Evolutionary conservation across 2,797 vertebrate species (phyloP).

Genomic region (Oceanodroma leucorhoa): DNA sequence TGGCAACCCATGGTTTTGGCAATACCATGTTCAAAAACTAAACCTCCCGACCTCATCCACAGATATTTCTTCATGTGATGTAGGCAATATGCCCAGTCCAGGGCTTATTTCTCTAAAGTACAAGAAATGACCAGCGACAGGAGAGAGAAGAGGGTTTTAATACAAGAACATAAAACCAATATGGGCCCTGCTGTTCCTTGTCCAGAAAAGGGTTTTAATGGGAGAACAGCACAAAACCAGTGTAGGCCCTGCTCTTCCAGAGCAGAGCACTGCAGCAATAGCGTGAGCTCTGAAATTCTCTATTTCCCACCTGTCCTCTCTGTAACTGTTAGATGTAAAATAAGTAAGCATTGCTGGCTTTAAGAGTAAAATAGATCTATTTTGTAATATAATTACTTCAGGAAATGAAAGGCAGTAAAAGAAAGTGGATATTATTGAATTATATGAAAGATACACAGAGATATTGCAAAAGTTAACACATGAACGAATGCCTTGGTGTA

Average conservation of each 20-base stretch:
- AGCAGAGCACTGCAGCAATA: background rate
- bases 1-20: background rate
- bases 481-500: background rate
- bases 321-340: background rate
- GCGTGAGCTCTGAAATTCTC: background rate
- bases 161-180: background rate
- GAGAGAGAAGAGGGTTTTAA: background rate
- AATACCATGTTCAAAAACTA: background rate
- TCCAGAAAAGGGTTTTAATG: background rate
- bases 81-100: background rate
- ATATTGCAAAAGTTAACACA: background rate
- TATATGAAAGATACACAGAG: background rate
- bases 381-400: constrained; percentile 18
- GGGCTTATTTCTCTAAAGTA: background rate
- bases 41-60: background rate
- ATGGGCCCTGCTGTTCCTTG: background rate
- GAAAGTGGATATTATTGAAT: constrained; percentile 7
- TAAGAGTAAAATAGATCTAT: background rate
- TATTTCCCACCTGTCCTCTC: background rate
- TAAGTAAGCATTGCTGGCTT: background rate
- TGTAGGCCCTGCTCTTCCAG: background rate
- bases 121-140: background rate
- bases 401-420: constrained; percentile 34
- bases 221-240: background rate
- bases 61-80: background rate